Percentiles rank a stretch among this genome's conserved stretches.
Conservation (phyloP, 2,113 vertebrate genomes). For the Archilochus colubris region DNA sequence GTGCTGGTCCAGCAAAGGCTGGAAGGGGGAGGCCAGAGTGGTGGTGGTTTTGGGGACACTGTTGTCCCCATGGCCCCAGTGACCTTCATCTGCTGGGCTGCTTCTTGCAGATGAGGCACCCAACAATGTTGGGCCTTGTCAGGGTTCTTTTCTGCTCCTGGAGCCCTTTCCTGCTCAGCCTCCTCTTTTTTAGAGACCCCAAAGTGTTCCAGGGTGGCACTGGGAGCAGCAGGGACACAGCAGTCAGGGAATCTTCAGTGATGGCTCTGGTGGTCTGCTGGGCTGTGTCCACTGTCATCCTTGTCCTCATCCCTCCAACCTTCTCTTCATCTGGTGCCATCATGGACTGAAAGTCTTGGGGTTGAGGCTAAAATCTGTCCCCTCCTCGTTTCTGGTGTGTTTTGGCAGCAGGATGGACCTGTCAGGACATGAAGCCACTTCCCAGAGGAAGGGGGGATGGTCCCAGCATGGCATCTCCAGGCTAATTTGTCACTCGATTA, state of each 20-base stretch:
- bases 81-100: not conserved
- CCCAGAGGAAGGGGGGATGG: not conserved
- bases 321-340: rapidly evolving
- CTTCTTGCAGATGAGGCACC: not conserved
- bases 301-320: not conserved
- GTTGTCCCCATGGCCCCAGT: not conserved
- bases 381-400: not conserved
- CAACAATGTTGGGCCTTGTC: not conserved
- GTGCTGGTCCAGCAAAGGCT: not conserved
- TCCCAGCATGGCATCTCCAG: rapidly evolving
- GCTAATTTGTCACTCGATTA: constrained; percentile 46
- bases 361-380: not conserved
- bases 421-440: not conserved
- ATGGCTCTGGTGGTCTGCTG: not conserved
- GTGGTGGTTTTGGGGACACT: rapidly evolving
- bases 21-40: rapidly evolving
- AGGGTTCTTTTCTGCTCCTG: not conserved
- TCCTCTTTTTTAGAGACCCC: rapidly evolving
- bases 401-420: rapidly evolving
- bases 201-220: not conserved
- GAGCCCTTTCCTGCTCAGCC: rapidly evolving
- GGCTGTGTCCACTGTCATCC: rapidly evolving
- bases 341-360: rapidly evolving
- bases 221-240: not conserved
- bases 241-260: not conserved